Percentiles rank a stretch among this genome's conserved stretches.
These are phyloP conservation scores for Dasysyrphus albostriatus DNA, from an alignment of 2,888 invertebrate genomes.

Conservation along the genomic window DNA sequence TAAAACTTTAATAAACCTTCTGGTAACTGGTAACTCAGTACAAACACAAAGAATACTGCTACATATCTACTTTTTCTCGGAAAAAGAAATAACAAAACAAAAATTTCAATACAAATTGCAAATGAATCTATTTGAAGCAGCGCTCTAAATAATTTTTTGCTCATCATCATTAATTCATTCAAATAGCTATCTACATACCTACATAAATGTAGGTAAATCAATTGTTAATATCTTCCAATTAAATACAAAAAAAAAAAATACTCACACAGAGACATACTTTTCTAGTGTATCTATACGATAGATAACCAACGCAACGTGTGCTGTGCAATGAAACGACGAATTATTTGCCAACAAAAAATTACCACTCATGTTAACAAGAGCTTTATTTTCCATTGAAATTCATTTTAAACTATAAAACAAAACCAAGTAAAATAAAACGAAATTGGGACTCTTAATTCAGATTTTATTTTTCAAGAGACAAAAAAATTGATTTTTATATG, in stretches of 20 bases:
- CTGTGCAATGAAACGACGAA: not conserved
- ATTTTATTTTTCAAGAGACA: not conserved
- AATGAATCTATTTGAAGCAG: no score
- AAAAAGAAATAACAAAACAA: not conserved
- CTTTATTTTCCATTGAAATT: slow-evolving; percentile 29
- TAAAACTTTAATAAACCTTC: no score
- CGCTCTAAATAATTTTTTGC: no score
- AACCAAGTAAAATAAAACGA: not conserved
- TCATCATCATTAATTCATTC: slow-evolving; percentile 8
- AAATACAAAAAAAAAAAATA: not conserved
- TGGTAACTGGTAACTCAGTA: no score
- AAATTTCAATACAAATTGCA: no score
- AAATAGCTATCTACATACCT: not conserved
- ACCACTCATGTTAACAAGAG: slow-evolving; percentile 10
- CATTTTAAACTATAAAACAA: slow-evolving; percentile 1
- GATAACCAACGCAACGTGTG: not conserved
- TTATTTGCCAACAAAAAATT: slow-evolving; percentile 16
- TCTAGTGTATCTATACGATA: not conserved
- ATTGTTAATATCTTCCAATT: slow-evolving; percentile 12
- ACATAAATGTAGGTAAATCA: not conserved
- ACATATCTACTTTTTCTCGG: not conserved
- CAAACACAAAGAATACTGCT: no score
- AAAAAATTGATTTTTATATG: slow-evolving; percentile 24
- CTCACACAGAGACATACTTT: not conserved
- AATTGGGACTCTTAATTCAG: not conserved